Conservation (phyloP, 1,140 invertebrate species). For the Eupeodes corollae region DNA sequence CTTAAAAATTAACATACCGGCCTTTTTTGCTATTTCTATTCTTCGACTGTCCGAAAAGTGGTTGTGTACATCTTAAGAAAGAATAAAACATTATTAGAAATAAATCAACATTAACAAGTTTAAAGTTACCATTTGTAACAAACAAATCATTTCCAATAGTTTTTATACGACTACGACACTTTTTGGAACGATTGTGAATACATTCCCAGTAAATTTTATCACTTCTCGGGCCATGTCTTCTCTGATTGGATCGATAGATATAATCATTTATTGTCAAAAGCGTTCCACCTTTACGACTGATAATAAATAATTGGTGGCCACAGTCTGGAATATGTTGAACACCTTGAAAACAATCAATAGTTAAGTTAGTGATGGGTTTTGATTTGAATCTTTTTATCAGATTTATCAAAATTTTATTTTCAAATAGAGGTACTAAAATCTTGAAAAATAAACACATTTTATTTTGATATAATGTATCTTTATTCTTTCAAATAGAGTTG, state of each 20-base stretch:
- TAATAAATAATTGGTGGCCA: constrained; percentile 29
- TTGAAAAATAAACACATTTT: no score
- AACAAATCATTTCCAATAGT: constrained; percentile 35
- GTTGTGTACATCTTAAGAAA: constrained; percentile 28
- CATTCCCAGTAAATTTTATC: constrained; percentile 36
- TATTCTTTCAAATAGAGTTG: no score
- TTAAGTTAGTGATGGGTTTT: no score
- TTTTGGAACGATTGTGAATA: constrained; percentile 31
- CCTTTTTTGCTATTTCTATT: constrained; percentile 20
- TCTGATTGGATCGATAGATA: constrained; percentile 35
- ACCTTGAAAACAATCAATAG: constrained; percentile 13
- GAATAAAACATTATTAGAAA: not conserved
- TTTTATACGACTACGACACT: constrained; percentile 34
- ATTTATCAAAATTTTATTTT: no score
- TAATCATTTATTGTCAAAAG: constrained; percentile 33
- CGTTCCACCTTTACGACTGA: constrained; percentile 33
- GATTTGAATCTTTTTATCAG: no score
- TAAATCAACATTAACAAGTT: not conserved
- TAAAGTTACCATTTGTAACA: constrained; percentile 29
- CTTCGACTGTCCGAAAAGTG: constrained; percentile 25
- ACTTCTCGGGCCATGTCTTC: constrained; percentile 25
- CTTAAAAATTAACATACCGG: constrained; percentile 28
- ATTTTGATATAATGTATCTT: no score
- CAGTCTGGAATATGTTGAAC: constrained; percentile 29
- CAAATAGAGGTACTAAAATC: no score